Evolutionary conservation across 2,888 invertebrate genomes (phyloP), one percentile per base, ranked within the genome.

Genomic region (Penaeus monodon): DNA sequence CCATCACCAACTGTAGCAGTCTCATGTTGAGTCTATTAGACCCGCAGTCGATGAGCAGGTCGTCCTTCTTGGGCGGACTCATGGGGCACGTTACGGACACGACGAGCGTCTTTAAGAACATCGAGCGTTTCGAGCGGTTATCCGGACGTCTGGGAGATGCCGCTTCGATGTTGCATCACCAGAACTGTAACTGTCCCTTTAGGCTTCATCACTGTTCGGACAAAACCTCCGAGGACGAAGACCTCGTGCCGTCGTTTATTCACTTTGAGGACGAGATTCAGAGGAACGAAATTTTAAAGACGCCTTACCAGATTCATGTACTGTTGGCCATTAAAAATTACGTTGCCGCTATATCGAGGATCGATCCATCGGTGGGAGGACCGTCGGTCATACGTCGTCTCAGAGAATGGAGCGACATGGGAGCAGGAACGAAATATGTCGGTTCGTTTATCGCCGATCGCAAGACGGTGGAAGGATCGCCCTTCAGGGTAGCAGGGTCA

Each of bases 61-160:
- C 49, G 7, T 4, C 22, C 0, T 33, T 29, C 74, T 8, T 74
- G 29, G 22, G 22, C 74, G 33, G 33, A 22, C 27, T 74, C 10
- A 74, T 29, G 33, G 29, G n/a, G 10, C 74, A 74, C 74, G 33
- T 74, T 22, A 74, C n/a, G 12, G 74, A 74, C 74, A 74, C 74
- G 29, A 49, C n/a, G 12, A 27, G 33, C 12, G 29, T n/a, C 33
- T 33, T 74, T 10, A 74, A 74, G 20, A 74, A 74, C 10, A 74
- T 12, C 10, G 49, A 38, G 29, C n/a, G 74, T 8, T 29, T 27
- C 74, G 74, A 74, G 29, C n/a, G 22, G 74, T 4, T 74, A 4
- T 3, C 33, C 29, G 74, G 74, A 12, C 74, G 74, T 33, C 33
- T 29, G 29, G 74, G 74, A 8, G 74, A 74, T 33, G 33, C 27